A percentile compares a stretch with the other conserved stretches of the same genome.
phyloP scores from a whole-genome alignment of 2,797 vertebrate genomes.

The Myotis myotis region DNA sequence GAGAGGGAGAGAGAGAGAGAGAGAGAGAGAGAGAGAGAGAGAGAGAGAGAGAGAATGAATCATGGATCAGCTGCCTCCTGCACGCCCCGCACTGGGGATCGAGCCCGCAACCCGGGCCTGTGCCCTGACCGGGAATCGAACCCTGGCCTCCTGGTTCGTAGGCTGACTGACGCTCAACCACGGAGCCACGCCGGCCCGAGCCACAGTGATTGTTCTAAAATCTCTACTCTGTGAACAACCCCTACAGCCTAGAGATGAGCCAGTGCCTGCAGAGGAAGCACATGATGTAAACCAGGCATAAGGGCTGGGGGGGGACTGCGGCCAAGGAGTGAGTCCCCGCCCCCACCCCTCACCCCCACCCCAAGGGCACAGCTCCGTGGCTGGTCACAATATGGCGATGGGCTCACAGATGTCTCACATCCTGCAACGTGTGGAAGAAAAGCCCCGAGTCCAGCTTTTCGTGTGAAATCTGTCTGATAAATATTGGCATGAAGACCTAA shows the following conservation, averaged over 20 bases:
- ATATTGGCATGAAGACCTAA: neutral
- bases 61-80: too few relatives aligned
- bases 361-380: rapidly evolving
- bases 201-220: neutral
- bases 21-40: neutral
- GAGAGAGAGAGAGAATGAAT: neutral
- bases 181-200: too few relatives aligned
- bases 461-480: neutral
- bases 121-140: too few relatives aligned
- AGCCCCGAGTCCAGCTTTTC: neutral
- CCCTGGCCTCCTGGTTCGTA: too few relatives aligned
- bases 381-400: rapidly evolving
- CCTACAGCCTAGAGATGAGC: neutral
- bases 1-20: neutral
- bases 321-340: rapidly evolving
- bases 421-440: neutral
- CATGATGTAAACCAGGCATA: rapidly evolving
- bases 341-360: rapidly evolving
- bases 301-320: neutral
- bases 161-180: too few relatives aligned
- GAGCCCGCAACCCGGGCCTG: too few relatives aligned
- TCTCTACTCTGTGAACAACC: neutral
- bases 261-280: rapidly evolving
- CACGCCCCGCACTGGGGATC: too few relatives aligned
- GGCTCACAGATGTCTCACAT: neutral